phyloP scores from a whole-genome alignment of 2,797 vertebrate species.

The Acanthurus leucopareius region DNA sequence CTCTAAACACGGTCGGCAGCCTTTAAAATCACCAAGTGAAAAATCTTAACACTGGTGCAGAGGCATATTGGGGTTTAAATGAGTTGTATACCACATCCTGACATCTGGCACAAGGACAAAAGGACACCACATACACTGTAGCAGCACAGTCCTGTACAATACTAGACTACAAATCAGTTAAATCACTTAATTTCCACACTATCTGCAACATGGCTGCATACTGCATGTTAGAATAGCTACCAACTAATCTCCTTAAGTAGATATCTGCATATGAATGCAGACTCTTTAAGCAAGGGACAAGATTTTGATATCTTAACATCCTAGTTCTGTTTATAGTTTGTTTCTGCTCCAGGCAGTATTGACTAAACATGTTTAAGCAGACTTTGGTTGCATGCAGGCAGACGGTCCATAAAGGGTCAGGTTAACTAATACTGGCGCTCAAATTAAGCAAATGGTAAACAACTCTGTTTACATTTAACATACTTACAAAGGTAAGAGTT shows the following conservation, averaged over 20 bases:
- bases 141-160: constrained; percentile 46
- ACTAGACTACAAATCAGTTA: constrained; percentile 67
- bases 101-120: constrained; percentile 79
- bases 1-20: constrained; percentile 15
- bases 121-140: constrained; percentile 56
- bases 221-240: neutral
- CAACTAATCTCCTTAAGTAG: too few species aligned
- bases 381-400: too few species aligned
- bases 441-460: neutral
- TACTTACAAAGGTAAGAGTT: neutral
- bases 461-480: neutral
- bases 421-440: neutral
- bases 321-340: too few species aligned
- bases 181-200: constrained; percentile 38
- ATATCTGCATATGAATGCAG: too few species aligned
- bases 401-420: too few species aligned
- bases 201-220: neutral
- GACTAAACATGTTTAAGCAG: too few species aligned
- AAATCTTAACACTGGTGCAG: constrained; percentile 37
- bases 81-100: constrained; percentile 58
- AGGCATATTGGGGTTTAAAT: constrained; percentile 61
- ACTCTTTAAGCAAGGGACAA: too few species aligned
- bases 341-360: too few species aligned
- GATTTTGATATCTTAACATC: too few species aligned
- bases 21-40: constrained; percentile 47